Conservation (phyloP, 2,113 vertebrate genomes). For the Sakesphorus luctuosus region DNA sequence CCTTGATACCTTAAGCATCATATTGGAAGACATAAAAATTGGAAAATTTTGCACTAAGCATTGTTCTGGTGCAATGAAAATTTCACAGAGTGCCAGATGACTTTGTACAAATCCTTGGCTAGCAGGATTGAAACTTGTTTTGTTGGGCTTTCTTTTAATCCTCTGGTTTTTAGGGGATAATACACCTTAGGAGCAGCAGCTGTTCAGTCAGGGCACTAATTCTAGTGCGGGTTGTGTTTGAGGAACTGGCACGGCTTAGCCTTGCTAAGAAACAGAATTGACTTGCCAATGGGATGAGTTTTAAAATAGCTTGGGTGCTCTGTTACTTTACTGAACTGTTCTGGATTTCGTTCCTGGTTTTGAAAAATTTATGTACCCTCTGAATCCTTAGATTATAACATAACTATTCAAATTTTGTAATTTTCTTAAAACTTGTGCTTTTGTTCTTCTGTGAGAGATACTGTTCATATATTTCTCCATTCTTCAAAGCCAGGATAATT, state of each 20-base stretch:
- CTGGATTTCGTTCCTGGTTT: background rate
- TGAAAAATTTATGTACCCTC: background rate
- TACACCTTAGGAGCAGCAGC: background rate
- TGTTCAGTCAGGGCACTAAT: background rate
- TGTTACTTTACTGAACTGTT: background rate
- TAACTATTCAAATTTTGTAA: background rate
- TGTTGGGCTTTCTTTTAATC: background rate
- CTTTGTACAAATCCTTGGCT: background rate
- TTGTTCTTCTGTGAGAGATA: background rate
- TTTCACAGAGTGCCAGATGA: background rate
- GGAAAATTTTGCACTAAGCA: background rate
- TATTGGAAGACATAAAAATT: background rate
- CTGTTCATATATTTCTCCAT: background rate
- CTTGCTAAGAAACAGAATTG: background rate
- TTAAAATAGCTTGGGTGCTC: background rate
- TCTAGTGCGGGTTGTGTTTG: background rate
- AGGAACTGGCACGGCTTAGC: background rate
- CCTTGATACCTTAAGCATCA: background rate
- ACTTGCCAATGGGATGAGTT: background rate
- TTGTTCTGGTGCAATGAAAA: background rate
- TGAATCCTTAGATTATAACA: background rate
- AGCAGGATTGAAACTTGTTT: background rate
- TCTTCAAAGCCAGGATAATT: slow-evolving; percentile 60
- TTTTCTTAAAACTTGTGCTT: background rate
- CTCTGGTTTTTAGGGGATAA: background rate